Evolutionary conservation across 2,113 vertebrate genomes (phyloP), one percentile per base, ranked within the genome.

Genomic region (Zosterops hypoxanthus): DNA sequence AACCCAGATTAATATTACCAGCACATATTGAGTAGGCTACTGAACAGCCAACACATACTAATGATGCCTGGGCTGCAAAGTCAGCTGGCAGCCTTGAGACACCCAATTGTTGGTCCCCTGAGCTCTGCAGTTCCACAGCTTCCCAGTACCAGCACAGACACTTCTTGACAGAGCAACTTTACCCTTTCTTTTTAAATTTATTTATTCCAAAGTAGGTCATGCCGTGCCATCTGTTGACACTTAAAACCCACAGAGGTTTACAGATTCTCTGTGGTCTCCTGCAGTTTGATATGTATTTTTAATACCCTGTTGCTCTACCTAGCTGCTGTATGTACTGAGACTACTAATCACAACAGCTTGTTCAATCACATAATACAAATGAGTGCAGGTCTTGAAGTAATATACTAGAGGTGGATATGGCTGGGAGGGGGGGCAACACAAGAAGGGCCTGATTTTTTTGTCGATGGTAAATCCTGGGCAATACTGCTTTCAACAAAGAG

Each of bases 11-110:
- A 91, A 71, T 87, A 95, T 94, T 88, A 64, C 39, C 4, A 2
- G 90, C 96, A 96, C 95, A 94, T 93, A 94, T 41, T 85, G 90
- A 77, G 88, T 41, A 93, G 72, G 91, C 88, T 92, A 8, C 92
- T 66, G 91, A 68, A 86, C 95, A 88, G 92, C 82, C 83, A 86
- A 12, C 72, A 75, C 92, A 86, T 94, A 84, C 86, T 97, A 95
- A 95, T 88, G 92, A 86, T 69, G 88, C 65, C 52, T 57, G 76
- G 52, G 56, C 92, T 77, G 71, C 3, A 0, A 73, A 89, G 76
- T 65, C 90, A 82, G 70, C 90, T 95, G 94, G 88, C 92, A 92
- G 88, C 82, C 55, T 65, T 3, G 0, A 82, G 82, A 92, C 78
- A 57, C 63, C 66, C 73, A 82, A 49, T 61, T 95, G 92, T 92